phyloP scores from a whole-genome alignment of 1,140 invertebrate species.

The Cydia splendana region DNA sequence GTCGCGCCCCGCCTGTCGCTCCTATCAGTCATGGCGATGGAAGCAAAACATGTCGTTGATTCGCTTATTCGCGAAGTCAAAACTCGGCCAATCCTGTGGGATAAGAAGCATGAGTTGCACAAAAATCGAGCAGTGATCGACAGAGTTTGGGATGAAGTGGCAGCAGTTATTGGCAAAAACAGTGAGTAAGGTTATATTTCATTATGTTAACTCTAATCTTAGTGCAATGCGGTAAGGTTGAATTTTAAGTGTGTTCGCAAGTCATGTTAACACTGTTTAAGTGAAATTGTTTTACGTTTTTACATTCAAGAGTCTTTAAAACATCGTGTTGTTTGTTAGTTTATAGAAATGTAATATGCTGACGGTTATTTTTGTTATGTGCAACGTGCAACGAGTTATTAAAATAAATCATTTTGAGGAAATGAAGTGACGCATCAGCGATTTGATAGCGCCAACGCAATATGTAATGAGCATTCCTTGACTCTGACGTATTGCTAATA shows the following conservation, averaged over 20 bases:
- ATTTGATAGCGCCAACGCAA: not conserved
- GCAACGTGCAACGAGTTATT: not conserved
- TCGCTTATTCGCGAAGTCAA: not conserved
- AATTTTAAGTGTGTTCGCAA: not conserved
- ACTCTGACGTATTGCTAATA: not conserved
- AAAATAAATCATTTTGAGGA: not conserved
- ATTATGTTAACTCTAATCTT: not conserved
- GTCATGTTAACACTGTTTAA: not conserved
- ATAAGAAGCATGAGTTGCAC: constrained; percentile 15
- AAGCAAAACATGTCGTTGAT: not conserved
- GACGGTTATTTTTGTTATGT: no score
- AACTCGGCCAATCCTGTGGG: not conserved
- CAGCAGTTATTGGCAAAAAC: not conserved
- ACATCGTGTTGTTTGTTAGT: no score
- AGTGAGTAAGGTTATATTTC: constrained; percentile 5
- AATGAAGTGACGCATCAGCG: not conserved
- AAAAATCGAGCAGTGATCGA: constrained; percentile 13
- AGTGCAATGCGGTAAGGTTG: not conserved
- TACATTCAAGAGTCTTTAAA: no score
- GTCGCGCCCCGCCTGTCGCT: constrained; percentile 3
- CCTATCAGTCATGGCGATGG: constrained; percentile 5
- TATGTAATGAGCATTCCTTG: not conserved
- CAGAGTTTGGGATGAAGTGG: constrained; percentile 6
- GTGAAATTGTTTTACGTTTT: no score
- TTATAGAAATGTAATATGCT: no score